phyloP scores from a whole-genome alignment of 2,113 vertebrate genomes.

The Xenopus borealis region DNA sequence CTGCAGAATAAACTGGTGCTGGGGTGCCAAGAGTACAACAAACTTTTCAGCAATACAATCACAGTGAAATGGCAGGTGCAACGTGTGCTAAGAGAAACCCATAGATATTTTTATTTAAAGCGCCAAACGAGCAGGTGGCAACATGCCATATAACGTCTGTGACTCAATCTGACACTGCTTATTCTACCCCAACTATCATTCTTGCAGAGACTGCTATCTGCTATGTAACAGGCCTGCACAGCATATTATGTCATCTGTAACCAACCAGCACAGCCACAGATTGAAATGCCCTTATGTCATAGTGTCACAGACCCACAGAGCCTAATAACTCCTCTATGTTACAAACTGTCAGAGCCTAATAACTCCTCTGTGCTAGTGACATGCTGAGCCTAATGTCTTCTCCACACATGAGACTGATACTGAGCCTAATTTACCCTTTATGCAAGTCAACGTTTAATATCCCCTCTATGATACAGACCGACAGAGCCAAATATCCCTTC shows the following conservation, averaged over 20 bases:
- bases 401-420: not conserved
- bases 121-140: no score
- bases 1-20: no score
- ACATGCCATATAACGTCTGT: no score
- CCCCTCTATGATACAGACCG: not conserved
- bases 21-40: no score
- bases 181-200: no score
- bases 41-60: no score
- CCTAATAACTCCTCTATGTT: constrained; percentile 1
- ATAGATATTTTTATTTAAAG: no score
- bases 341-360: not conserved
- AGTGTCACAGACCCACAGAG: not conserved
- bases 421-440: not conserved
- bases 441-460: not conserved
- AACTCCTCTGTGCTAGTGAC: constrained; percentile 1
- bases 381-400: not conserved
- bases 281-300: not conserved
- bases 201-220: no score
- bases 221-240: not conserved
- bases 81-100: no score
- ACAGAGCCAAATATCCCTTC: not conserved
- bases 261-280: not conserved
- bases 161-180: no score
- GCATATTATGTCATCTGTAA: not conserved
- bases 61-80: no score